Base-by-base conservation (phyloP, 2,888 invertebrate genomes). In the Colletes collaris region DNA sequence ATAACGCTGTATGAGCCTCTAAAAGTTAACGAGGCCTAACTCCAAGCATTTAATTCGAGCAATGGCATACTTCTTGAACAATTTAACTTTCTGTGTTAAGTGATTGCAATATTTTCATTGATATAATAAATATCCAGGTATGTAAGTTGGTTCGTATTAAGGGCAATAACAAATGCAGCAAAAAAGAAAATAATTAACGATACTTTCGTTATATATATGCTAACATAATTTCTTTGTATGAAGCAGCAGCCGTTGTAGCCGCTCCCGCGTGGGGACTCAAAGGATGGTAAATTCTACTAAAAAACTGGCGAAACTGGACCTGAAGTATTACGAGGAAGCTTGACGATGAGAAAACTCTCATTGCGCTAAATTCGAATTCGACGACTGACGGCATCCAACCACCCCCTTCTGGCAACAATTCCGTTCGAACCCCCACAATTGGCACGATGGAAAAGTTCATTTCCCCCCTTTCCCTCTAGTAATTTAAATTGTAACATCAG, bases 261-360 rank as follows among this genome's bases (percentile, higher is more conserved):
- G 76, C 63, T 0, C 77, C 67, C 4, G 76, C 63, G 5, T 59
- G 53, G 60, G 77, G 63, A 64, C 13, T 55, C 16, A 78, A 76
- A 55, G 78, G 5, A 40, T 78, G 78, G 78, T 78, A 78, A 78
- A 19, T n/a, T 4, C 10, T 10, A 69, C 50, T 53, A 69, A 13
- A 27, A 76, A 49, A 50, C 55, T 40, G 78, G 77, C 69, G 60
- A 66, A 64, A 72, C 79, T 68, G 79, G 79, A 78, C 79, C 73
- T 68, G 60, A 79, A 79, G 79, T 79, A 80, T 80, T 80, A 79
- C 44, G 72, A 65, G 58, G 69, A 78, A 66, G 44, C 60, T 40
- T 68, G 52, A 55, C 79, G 68, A 60, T 70, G 67, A 46, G 79
- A 56, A n/a, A n/a, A 37, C 16, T 63, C 59, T 56, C 63, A 64